Evolutionary conservation across 2,888 invertebrate genomes (phyloP), one percentile per base, ranked within the genome.

Genomic region (Hesperia comma): DNA sequence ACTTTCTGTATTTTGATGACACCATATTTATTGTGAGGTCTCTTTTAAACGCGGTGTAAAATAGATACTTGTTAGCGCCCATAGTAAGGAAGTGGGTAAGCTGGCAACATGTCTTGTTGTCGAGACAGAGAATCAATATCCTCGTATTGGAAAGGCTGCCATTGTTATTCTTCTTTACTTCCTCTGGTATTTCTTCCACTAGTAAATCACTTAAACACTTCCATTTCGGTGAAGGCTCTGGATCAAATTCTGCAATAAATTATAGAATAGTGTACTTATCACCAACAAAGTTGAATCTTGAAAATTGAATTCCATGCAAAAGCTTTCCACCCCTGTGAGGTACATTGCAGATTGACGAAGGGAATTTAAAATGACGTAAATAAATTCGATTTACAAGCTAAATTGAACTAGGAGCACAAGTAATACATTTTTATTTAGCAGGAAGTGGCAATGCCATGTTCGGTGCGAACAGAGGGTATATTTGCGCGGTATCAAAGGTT

Each of bases 141-240:
- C 96, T 96, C 5, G 94, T 94, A 10, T 85, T 88, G 10, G 91
- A 87, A 14, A 88, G 79, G 12, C 76, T 79, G 2, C 79, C 81
- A 41, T 81, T 81, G 68, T 80, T 79, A 3, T 86, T 88, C 66
- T 93, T 92, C 75, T 94, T 94, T 67, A 95, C 95, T 82, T 97
- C 95, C 40, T 93, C 93, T 17, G 96, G 95, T 79, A 99, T 97
- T 93, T 99, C 99, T 6, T 93, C 88, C 71, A 94, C 90, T 54
- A 99, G 86, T 68, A 98, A 94, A 85, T 98, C 98, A 69, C 93
- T 94, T 4, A 99, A 89, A 10, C 95, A 95, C 76, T 95, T 93
- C 99, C 99, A 99, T 88, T 99, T 99, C 6, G 98, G 97, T 83
- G 96, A 96, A 46, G 95, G 93, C 89, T 99, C 98, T 12, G 96